These are phyloP conservation scores for Sardinella longiceps DNA, from an alignment of 2,797 vertebrate species.

Conservation along the genomic window DNA sequence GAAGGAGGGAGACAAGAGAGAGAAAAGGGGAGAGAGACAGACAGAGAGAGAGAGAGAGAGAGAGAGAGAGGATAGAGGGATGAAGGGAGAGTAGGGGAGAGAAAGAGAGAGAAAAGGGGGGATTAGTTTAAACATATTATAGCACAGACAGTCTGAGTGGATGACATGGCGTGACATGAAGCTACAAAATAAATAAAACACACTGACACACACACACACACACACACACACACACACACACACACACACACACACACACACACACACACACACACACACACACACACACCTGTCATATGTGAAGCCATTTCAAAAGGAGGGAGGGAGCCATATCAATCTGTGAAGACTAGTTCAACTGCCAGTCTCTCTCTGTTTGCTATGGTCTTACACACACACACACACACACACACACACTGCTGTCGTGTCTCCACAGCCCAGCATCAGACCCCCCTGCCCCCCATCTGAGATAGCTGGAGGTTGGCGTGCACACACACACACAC, in stretches of 20 bases:
- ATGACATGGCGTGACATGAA: slow-evolving; percentile 53
- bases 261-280: slow-evolving; percentile 51
- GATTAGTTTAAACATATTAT: slow-evolving; percentile 64
- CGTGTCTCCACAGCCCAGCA: no score
- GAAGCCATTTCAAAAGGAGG: slow-evolving; percentile 29
- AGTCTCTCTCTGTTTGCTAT: no score
- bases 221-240: slow-evolving; percentile 42
- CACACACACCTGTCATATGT: slow-evolving; percentile 57
- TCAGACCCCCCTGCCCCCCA: no score
- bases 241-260: slow-evolving; percentile 42
- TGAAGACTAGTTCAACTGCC: slow-evolving; percentile 23
- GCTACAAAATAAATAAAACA: slow-evolving; percentile 41
- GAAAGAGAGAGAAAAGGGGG: slow-evolving; percentile 56
- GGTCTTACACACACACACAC: no score
- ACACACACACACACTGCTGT: no score
- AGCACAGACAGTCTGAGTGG: slow-evolving; percentile 60
- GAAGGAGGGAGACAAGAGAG: no score
- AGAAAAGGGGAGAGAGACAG: no score
- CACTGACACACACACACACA: not conserved
- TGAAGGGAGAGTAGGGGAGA: slow-evolving; percentile 24
- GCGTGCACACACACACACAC: no score
- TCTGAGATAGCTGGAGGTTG: no score
- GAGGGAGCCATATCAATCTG: slow-evolving; percentile 66
- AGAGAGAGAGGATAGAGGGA: no score
- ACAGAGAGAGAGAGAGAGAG: no score